Percentiles rank a stretch among this genome's conserved stretches.
These are phyloP conservation scores for Candoia aspera DNA, from an alignment of 2,113 vertebrate species.

Conservation along the genomic window DNA sequence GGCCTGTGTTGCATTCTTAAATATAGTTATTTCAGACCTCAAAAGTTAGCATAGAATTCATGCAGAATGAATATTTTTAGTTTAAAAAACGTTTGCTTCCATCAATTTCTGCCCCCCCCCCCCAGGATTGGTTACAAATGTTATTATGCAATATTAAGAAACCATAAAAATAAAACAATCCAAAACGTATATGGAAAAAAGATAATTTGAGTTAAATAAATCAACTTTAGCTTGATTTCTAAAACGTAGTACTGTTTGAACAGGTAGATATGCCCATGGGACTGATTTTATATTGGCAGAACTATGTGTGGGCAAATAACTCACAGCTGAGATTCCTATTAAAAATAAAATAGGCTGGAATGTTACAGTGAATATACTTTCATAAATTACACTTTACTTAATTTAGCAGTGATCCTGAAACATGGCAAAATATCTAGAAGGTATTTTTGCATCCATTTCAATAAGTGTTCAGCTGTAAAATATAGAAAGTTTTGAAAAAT, in stretches of 20 bases:
- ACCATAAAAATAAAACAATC: not conserved
- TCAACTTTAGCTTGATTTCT: not conserved
- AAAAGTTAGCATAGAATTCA: not conserved
- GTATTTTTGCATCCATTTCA: not conserved
- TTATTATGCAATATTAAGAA: not conserved
- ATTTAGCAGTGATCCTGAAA: not conserved
- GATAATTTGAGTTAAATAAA: not conserved
- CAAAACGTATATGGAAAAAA: not conserved
- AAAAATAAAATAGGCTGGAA: not conserved
- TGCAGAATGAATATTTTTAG: not conserved
- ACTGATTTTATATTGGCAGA: not conserved
- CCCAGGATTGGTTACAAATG: not conserved
- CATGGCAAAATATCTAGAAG: not conserved
- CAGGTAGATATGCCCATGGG: not conserved
- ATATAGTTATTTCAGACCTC: not conserved
- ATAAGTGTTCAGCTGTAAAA: not conserved
- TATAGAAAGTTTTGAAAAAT: constrained; percentile 1
- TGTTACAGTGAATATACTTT: not conserved
- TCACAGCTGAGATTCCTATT: not conserved
- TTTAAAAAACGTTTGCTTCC: not conserved
- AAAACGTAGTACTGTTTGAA: not conserved
- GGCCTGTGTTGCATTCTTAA: constrained; percentile 43
- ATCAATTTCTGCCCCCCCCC: not conserved
- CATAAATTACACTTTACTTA: not conserved
- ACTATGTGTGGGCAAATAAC: not conserved